Base-by-base conservation (phyloP, 2,113 vertebrate genomes). In the Gobiocypris rarus region DNA sequence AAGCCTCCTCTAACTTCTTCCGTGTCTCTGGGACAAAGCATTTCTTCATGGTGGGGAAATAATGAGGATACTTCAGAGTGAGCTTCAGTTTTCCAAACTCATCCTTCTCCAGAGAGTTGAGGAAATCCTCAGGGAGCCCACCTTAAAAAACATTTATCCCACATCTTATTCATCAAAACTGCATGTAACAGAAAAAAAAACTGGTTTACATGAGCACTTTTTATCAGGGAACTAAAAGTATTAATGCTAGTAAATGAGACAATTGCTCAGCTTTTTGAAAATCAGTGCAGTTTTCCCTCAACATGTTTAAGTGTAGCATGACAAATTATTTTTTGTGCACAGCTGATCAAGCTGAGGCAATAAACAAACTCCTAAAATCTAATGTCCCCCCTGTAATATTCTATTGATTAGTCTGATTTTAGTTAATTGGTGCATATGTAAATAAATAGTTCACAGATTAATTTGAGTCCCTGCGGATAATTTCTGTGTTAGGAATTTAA, bases 1-100 rank as follows among this genome's bases (percentile, higher is more conserved):
- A 99, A 86, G 97, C 96, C 43, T 93, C 93, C 89, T 99, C 98
- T 93, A 99, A 91, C 87, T 92, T 95, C 87, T 90, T 91, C 59
- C 98, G 92, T 0, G 97, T 99, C 87, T 99, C 97, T 0, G 97
- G 96, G 76, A 98, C 93, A 0, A 95, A 93, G 89, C 98, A 99
- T 54, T 99, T 99, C 93, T 99, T 99, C 93, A 99, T 95, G 81
- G 98, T 94, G 0, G 98, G 97, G 85, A 99, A 99, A 86, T 99
- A 99, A 85, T 99, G 98, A 0, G 98, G 98, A 90, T 99, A 99
- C 85, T 99, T 99, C 65, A 99, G 91, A 0, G 97, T 99, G 67
- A 99, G 95, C 84, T 98, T 98, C 80, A 99, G 90, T 81, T 92
- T 95, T 13, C 95, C 96, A 0, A 93, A 94, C 13, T 95, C 95